phyloP scores from a whole-genome alignment of 1,140 invertebrate genomes.

The Cyclargus thomasi region DNA sequence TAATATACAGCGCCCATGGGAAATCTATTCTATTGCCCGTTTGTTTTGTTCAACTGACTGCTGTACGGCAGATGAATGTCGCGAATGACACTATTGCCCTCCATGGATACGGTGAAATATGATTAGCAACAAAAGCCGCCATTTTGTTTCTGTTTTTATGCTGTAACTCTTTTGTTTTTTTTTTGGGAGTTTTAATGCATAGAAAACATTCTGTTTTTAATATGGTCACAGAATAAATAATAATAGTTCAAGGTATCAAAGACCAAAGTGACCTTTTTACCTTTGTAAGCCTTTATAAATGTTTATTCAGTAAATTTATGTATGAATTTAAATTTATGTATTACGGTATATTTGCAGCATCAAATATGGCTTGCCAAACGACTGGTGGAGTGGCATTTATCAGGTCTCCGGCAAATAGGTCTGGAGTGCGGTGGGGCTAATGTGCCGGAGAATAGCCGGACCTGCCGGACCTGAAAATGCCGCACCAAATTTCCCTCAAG shows the following conservation, averaged over 20 bases:
- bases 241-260: neutral
- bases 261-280: neutral
- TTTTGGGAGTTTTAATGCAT: too few relatives aligned
- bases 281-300: neutral
- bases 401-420: slow-evolving; percentile 64
- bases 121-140: slow-evolving; percentile 6
- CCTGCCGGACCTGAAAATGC: slow-evolving; percentile 31
- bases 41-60: slow-evolving; percentile 56
- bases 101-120: slow-evolving; percentile 35
- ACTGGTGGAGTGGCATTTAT: slow-evolving; percentile 62
- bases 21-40: slow-evolving; percentile 60
- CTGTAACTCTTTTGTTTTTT: neutral
- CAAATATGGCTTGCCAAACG: slow-evolving; percentile 12
- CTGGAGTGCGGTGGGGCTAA: slow-evolving; percentile 63
- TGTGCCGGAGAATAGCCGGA: slow-evolving; percentile 58
- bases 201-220: too few relatives aligned
- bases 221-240: too few relatives aligned
- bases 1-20: slow-evolving; percentile 50
- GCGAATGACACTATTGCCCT: slow-evolving; percentile 35
- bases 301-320: neutral
- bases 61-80: slow-evolving; percentile 39
- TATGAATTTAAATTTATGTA: slow-evolving; percentile 13
- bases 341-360: slow-evolving; percentile 13
- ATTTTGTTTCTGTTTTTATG: neutral
- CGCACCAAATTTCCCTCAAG: neutral